Conservation (phyloP, 2,797 vertebrate species). For the Gymnothorax reevesii region DNA sequence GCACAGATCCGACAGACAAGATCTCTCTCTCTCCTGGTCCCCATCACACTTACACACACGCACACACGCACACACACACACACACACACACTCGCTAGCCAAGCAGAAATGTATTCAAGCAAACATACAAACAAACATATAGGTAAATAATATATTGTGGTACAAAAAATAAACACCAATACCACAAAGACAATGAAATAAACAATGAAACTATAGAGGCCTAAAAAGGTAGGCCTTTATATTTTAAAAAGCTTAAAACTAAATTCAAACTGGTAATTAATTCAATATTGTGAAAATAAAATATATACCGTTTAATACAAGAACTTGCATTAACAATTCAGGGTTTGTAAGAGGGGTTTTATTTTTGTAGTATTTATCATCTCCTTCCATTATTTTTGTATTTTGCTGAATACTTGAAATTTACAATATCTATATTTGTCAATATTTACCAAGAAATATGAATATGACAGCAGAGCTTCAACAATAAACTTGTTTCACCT, state of each 20-base stretch:
- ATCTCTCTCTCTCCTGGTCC: background rate
- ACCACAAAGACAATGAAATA: background rate
- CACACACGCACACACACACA: background rate
- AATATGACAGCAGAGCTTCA: background rate
- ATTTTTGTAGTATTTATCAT: too few relatives aligned
- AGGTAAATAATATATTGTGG: background rate
- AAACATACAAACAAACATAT: constrained; percentile 1
- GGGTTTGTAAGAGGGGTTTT: too few relatives aligned
- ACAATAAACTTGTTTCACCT: background rate
- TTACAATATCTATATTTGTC: background rate
- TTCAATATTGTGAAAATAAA: background rate
- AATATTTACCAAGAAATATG: background rate
- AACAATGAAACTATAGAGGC: background rate
- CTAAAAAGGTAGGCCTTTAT: background rate
- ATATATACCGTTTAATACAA: background rate
- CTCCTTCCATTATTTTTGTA: too few relatives aligned
- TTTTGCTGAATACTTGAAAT: too few relatives aligned
- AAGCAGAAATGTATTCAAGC: background rate
- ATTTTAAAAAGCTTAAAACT: background rate
- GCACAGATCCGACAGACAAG: background rate
- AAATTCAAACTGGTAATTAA: background rate
- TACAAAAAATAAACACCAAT: background rate
- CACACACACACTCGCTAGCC: constrained; percentile 15
- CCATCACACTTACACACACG: background rate
- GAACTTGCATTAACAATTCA: too few relatives aligned